Conservation (phyloP, 2,797 vertebrate species). For the Coendou prehensilis region DNA sequence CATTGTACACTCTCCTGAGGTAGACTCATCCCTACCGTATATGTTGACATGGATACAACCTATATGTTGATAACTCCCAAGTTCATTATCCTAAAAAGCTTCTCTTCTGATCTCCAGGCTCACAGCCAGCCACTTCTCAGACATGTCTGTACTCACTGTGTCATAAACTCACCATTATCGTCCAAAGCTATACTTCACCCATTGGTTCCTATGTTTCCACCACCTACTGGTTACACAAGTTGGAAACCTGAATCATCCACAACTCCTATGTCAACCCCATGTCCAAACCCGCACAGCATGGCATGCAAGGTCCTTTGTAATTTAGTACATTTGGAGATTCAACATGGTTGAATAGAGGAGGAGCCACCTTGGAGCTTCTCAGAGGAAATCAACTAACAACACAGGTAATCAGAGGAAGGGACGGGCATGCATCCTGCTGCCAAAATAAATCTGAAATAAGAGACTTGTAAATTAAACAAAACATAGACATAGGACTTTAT, state of each 20-base stretch:
- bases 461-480: background rate
- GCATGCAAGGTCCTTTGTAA: background rate
- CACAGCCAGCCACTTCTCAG: background rate
- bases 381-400: background rate
- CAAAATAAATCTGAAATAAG: background rate
- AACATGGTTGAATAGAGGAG: background rate
- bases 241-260: background rate
- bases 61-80: background rate
- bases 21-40: background rate
- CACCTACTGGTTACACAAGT: background rate
- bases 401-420: background rate
- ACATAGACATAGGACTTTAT: background rate
- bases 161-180: background rate
- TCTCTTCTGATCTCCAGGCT: conserved; percentile 51
- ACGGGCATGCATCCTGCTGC: background rate
- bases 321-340: background rate
- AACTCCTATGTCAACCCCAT: background rate
- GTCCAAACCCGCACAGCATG: background rate
- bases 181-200: background rate
- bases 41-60: background rate
- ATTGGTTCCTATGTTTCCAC: background rate
- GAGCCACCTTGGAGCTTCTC: background rate
- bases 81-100: background rate
- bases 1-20: background rate
- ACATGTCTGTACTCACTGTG: background rate